Evolutionary conservation across 2,888 invertebrate genomes (phyloP), one percentile per base, ranked within the genome.

Genomic region (Aspidiotus destructor): DNA sequence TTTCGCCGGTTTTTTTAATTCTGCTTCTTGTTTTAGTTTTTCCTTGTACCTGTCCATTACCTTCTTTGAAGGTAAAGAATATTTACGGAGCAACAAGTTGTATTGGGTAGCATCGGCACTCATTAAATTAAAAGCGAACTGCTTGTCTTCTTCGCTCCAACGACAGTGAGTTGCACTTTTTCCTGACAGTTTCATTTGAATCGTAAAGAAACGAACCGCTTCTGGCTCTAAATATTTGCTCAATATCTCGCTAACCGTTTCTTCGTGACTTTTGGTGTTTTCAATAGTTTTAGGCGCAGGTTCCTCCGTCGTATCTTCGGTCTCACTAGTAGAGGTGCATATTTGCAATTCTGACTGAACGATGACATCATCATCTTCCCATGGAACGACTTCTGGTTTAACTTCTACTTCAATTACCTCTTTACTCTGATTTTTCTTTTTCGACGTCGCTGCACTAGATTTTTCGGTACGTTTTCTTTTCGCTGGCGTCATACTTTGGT

Each of bases 101-200:
- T 69, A 69, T 41, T 69, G 62, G 8, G 61, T 42, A 8, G 69
- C 55, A 55, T 61, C 44, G n/a, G 55, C 62, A 8, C 55, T 16
- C 11, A 62, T 15, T 40, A 69, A 44, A 40, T 54, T 54, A 9
- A 69, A 28, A 10, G 69, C 69, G 17, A 69, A 69, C 42, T 55
- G 40, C 62, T 69, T 69, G 44, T 69, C 69, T 13, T 53, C n/a
- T 42, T 69, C 69, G 7, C 48, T 60, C 69, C 69, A 69, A 17
- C 69, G 28, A 11, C 42, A 69, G 2, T 53, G 54, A 28, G n/a
- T 62, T 13, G 52, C 3, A 11, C n/a, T 62, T 69, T 69, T 69
- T 16, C 57, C 62, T 1, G 62, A 5, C n/a, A n/a, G 28, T n/a
- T 62, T 69, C 69, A 69, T 62, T 41, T 69, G 69, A 57, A 8